Percentiles rank a stretch among this genome's conserved stretches.
These are phyloP conservation scores for Scolopax bukidnonensis DNA, from an alignment of 2,797 vertebrate species.

Conservation along the genomic window DNA sequence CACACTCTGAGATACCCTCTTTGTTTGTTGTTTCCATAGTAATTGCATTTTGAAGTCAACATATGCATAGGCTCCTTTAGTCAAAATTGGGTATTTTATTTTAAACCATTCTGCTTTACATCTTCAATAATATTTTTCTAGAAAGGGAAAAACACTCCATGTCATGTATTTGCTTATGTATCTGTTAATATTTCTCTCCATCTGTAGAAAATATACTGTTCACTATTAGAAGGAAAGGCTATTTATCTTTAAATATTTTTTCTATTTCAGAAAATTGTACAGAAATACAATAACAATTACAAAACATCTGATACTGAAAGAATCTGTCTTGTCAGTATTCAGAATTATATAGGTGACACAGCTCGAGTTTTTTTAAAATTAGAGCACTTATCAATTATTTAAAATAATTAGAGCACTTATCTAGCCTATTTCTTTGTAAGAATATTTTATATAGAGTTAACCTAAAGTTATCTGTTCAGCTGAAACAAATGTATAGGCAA, in stretches of 20 bases:
- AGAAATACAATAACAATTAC: not conserved
- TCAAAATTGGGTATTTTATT: not conserved
- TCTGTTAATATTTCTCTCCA: not conserved
- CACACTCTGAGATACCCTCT: not conserved
- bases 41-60: constrained; percentile 29
- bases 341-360: not conserved
- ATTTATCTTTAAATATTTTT: not conserved
- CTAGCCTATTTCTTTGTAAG: not conserved
- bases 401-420: not conserved
- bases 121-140: not conserved
- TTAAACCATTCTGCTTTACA: not conserved
- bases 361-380: not conserved
- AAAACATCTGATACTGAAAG: not conserved
- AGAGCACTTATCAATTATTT: not conserved
- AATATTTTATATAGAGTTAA: not conserved
- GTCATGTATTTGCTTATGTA: not conserved
- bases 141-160: not conserved
- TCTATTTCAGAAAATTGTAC: not conserved
- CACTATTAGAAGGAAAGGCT: not conserved
- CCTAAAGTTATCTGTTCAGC: not conserved
- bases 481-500: not conserved
- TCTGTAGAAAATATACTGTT: not conserved
- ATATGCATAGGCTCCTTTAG: not conserved
- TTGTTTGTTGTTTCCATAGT: constrained; percentile 67
- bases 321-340: not conserved